Conservation (phyloP, 1,140 invertebrate species). For the Asbolus verrucosus region DNA sequence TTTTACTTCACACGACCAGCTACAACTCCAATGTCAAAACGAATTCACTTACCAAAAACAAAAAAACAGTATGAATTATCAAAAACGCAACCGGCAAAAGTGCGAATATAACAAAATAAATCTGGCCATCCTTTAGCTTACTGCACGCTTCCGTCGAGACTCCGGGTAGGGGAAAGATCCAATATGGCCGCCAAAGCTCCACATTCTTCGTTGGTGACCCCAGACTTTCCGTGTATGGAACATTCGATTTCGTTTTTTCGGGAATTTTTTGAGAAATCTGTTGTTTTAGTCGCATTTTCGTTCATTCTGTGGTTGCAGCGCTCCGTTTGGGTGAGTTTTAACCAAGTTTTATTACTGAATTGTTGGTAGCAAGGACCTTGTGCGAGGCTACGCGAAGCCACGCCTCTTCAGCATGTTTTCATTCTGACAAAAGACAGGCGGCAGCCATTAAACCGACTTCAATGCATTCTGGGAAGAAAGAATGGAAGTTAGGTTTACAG, state of each 20-base stretch:
- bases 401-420: constrained; percentile 56
- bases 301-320: neutral
- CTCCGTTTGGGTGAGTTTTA: constrained; percentile 18
- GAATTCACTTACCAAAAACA: constrained; percentile 16
- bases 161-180: constrained; percentile 56
- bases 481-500: constrained; percentile 35
- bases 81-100: constrained; percentile 48
- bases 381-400: constrained; percentile 53
- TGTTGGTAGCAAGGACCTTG: constrained; percentile 26
- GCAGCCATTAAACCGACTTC: constrained; percentile 63
- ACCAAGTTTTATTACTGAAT: constrained; percentile 37
- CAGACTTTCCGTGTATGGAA: too few species aligned
- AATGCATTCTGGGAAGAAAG: constrained; percentile 57
- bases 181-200: constrained; percentile 58
- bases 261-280: neutral
- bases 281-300: neutral
- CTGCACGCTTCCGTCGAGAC: constrained; percentile 7
- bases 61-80: constrained; percentile 9
- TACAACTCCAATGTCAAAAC: constrained; percentile 15
- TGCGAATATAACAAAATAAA: constrained; percentile 54
- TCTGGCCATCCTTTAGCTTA: constrained; percentile 33
- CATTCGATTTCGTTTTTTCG: neutral
- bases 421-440: constrained; percentile 59
- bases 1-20: constrained; percentile 43
- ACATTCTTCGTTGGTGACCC: constrained; percentile 38